Conservation (phyloP, 2,797 vertebrate genomes). For the Fundulus diaphanus region DNA sequence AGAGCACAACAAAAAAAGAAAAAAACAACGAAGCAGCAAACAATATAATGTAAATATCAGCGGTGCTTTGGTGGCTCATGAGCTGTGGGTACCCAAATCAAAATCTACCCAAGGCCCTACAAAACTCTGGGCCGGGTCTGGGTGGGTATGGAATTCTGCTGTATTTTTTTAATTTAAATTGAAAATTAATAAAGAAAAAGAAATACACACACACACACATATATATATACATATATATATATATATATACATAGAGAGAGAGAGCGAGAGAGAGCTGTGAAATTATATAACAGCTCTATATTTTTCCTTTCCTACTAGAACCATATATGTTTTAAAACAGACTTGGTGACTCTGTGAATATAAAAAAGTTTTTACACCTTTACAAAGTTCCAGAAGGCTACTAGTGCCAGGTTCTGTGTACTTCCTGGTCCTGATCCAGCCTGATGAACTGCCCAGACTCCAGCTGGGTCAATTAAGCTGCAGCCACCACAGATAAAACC, state of each 20-base stretch:
- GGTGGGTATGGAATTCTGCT: no score
- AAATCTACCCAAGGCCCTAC: neutral
- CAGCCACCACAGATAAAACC: slow-evolving; percentile 47
- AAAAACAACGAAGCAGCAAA: neutral
- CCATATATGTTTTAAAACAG: neutral
- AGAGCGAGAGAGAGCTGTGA: no score
- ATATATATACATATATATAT: no score
- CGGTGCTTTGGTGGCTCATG: neutral
- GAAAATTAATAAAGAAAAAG: neutral
- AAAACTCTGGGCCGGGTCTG: neutral
- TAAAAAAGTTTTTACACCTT: neutral
- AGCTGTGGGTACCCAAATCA: neutral
- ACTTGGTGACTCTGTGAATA: neutral
- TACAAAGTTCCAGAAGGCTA: neutral
- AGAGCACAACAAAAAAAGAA: neutral
- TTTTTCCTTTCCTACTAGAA: neutral
- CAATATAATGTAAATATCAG: neutral
- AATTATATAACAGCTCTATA: neutral
- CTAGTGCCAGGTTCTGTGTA: neutral
- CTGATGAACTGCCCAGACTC: slow-evolving; percentile 36
- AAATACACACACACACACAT: neutral
- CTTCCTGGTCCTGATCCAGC: neutral
- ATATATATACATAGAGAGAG: no score
- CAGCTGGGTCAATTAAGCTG: slow-evolving; percentile 67
- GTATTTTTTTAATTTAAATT: neutral